Evolutionary conservation across 2,888 invertebrate species (phyloP), one percentile per base, ranked within the genome.

Genomic region (Nephrocerus scutellatus): DNA sequence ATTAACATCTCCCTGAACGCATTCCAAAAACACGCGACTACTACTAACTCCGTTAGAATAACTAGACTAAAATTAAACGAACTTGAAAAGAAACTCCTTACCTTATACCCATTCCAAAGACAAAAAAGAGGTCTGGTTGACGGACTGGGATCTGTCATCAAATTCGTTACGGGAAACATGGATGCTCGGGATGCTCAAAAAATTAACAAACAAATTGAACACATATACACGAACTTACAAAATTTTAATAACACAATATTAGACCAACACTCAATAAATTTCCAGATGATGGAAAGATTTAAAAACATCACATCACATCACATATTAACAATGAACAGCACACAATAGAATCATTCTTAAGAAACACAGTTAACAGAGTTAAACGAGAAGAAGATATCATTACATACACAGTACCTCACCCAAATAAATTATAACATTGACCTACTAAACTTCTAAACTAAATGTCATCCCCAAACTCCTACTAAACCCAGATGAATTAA

Each of bases 391-490:
- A 36, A n/a, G 14, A 30, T 12, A 34, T 31, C 6, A 6, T 40
- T 6, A 35, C 24, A 41, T 23, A 31, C 26, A 13, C 43, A 43
- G 30, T 46, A 36, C 28, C 13, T 43, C 10, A 38, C 33, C 10
- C 42, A 40, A 16, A 35, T 40, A 18, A 46, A 42, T 13, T 43
- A 31, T 16, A 46, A 46, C 15, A 41, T 46, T 6, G 41, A 46
- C 14, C 21, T 46, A 19, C 30, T 45, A 21, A 39, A 16, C 43
- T 2, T 30, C 30, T 25, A 37, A 38, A 36, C 18, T 43, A 20
- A 46, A 46, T 26, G 37, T 43, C 6, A 46, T 43, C 6, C 38
- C 46, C 3, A 46, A 38, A 33, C 35, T 41, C n/a, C 14, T 46
- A 23, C 29, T 46, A 19, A 46, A 35, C 18, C 19, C 26, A n/a